Conservation (phyloP, 2,797 vertebrate genomes). For the Characodon lateralis region DNA sequence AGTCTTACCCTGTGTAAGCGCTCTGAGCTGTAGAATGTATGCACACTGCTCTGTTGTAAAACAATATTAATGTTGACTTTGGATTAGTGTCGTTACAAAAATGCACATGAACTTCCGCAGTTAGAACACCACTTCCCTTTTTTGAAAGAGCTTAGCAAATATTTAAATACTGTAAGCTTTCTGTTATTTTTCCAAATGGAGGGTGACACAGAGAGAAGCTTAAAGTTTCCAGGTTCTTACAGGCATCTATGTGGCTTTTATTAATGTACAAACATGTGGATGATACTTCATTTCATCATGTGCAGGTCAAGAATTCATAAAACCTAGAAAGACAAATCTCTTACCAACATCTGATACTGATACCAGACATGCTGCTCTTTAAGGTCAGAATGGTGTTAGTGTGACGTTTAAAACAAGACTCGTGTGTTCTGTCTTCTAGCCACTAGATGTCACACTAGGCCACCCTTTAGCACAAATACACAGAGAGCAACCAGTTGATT, state of each 20-base stretch:
- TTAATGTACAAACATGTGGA: background rate
- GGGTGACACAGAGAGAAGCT: background rate
- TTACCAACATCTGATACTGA: background rate
- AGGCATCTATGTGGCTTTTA: background rate
- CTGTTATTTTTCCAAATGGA: conserved; percentile 1
- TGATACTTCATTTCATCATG: background rate
- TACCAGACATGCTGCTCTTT: background rate
- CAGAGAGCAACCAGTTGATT: background rate
- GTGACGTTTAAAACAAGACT: background rate
- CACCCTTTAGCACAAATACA: conserved; percentile 17
- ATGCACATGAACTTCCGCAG: conserved; percentile 39
- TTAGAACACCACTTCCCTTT: conserved; percentile 45
- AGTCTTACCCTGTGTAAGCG: background rate
- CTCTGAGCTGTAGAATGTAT: too few relatives aligned
- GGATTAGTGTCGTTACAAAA: background rate
- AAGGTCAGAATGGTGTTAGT: background rate
- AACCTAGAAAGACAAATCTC: background rate
- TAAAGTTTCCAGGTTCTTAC: background rate
- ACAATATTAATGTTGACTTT: background rate
- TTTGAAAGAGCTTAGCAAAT: conserved; percentile 4
- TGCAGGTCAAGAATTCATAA: background rate
- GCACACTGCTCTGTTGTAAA: too few relatives aligned
- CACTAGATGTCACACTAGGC: conserved; percentile 66
- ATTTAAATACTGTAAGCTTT: background rate
- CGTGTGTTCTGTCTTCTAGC: conserved; percentile 18